Base-by-base conservation (phyloP, 2,113 vertebrate genomes). In the Craseonycteris thonglongyai region DNA sequence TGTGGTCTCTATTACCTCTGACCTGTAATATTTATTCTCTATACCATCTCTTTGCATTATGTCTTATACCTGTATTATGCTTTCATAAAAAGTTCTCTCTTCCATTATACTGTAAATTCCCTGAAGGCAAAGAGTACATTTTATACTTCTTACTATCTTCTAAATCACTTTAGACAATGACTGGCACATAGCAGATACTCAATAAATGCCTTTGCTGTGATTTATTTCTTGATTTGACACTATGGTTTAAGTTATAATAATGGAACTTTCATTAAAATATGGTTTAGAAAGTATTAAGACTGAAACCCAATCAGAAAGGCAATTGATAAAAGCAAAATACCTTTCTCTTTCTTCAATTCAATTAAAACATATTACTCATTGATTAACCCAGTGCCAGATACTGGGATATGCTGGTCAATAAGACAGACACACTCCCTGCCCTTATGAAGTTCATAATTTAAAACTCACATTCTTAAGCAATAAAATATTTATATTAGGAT, bases 181-280 rank as follows among this genome's bases (percentile, higher is more conserved):
- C 59, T 96, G 84, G 74, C 54, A 95, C 40, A 96, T 24, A 92
- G 75, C 9, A 93, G 58, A 91, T 88, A 65, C 42, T 94, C 79
- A 93, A 72, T 65, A 93, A 91, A 95, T 69, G 59, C 61, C 38
- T 83, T 61, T 74, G 30, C 79, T 83, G 42, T 24, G 40, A 38
- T 72, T 90, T 83, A 87, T 61, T 59, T 79, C 56, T 93, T 93
- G 19, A 78, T 78, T 91, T 95, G 42, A 91, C 35, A 79, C 24
- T 75, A 82, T 86, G 18, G 8, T 80, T n/a, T n/a, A 90, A 90
- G 71, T 95, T 91, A 56, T 30, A 93, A 91, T 65, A 84, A 88
- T 49, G 16, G 13, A 88, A 59, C 4, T 66, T 63, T 13, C 71
- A 88, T 24, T 71, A 92, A 92, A 90, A 94, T 56, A 86, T 9